These are phyloP conservation scores for sheep (Ovis aries) DNA, from an alignment of 2,113 vertebrate species.

Conservation along the genomic window DNA sequence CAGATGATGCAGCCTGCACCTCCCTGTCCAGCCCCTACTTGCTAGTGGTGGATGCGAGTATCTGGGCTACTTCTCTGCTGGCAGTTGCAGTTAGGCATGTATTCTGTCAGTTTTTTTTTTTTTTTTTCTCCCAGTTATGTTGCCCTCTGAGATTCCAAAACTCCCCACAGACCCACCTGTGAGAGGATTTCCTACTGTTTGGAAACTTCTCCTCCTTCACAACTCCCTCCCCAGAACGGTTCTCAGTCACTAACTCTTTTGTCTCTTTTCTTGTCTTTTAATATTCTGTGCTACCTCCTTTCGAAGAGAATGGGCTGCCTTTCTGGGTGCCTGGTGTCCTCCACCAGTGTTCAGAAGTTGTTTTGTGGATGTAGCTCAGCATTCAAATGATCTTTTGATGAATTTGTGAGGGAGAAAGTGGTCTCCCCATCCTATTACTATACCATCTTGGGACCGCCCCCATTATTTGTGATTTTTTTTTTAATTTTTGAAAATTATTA, in stretches of 20 bases:
- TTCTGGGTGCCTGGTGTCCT: background rate
- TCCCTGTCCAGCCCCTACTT: background rate
- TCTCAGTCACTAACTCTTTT: background rate
- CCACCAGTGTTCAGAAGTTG: background rate
- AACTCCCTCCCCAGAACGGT: accelerated
- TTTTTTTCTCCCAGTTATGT: background rate
- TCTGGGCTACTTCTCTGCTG: background rate
- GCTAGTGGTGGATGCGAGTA: background rate
- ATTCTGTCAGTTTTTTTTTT: background rate
- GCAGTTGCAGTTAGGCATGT: background rate
- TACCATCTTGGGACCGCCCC: background rate
- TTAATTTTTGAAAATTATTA: background rate
- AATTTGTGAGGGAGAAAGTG: background rate
- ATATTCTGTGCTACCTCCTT: background rate
- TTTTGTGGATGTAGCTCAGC: background rate
- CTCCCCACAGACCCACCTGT: background rate
- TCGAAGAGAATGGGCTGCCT: background rate
- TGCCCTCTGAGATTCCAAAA: background rate
- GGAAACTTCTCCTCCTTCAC: background rate
- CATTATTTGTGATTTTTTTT: background rate
- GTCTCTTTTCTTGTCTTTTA: background rate
- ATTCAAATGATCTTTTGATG: background rate
- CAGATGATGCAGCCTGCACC: accelerated
- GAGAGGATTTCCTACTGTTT: background rate
- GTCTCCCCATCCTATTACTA: background rate